Percentiles rank a stretch among this genome's conserved stretches.
These are phyloP conservation scores for Thalassarche chlororhynchos DNA, from an alignment of 2,113 vertebrate genomes.

Conservation along the genomic window DNA sequence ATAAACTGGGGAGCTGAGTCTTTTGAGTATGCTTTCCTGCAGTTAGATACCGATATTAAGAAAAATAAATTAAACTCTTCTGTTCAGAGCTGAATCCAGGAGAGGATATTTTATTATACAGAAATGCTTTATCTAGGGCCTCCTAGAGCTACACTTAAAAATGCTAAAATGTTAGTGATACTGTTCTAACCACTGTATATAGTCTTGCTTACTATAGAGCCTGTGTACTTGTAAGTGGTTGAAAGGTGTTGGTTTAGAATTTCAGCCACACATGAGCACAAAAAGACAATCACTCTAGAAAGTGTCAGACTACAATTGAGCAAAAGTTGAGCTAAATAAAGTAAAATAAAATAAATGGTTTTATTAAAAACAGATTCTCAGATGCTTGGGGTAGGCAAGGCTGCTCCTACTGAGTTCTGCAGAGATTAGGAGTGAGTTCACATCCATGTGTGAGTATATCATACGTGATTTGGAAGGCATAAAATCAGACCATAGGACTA, in stretches of 20 bases:
- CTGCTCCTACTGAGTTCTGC: not conserved
- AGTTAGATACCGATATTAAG: not conserved
- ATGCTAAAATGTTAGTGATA: not conserved
- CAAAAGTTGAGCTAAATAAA: not conserved
- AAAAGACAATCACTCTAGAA: not conserved
- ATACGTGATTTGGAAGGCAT: not conserved
- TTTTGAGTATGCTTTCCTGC: not conserved
- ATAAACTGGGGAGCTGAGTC: not conserved
- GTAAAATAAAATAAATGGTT: not conserved
- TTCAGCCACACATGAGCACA: not conserved
- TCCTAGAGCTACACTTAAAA: not conserved
- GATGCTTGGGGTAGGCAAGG: not conserved
- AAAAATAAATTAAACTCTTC: not conserved
- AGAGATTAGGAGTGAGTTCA: not conserved
- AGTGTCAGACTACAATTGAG: not conserved
- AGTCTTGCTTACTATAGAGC: not conserved
- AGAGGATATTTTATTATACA: not conserved
- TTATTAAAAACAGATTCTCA: not conserved
- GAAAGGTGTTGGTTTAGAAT: not conserved
- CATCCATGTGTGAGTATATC: not conserved
- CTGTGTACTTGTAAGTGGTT: not conserved
- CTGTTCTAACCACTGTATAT: not conserved
- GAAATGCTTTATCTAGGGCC: not conserved
- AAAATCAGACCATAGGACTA: not conserved
- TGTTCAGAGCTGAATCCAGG: not conserved